A percentile compares a stretch with the other conserved stretches of the same genome.
Evolutionary conservation across 2,113 vertebrate genomes (phyloP).

Genomic region (Argyrosomus japonicus): DNA sequence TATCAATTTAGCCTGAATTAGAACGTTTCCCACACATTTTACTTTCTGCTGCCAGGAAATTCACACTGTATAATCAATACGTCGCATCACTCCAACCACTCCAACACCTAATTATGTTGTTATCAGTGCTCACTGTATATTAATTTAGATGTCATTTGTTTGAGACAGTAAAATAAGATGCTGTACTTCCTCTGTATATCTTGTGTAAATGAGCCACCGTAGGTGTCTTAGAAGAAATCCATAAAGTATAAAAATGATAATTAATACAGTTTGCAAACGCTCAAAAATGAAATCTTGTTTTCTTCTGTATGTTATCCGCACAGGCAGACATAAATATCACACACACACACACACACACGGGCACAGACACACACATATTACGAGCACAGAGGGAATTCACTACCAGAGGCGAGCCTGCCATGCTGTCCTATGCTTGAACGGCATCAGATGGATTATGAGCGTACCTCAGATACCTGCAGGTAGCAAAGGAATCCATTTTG

Average conservation of each 20-base stretch:
- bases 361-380: slow-evolving; percentile 13
- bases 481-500: slow-evolving; percentile 66
- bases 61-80: slow-evolving; percentile 27
- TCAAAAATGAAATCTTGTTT: slow-evolving; percentile 33
- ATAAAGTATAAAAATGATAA: background rate
- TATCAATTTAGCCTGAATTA: slow-evolving; percentile 30
- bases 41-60: slow-evolving; percentile 17
- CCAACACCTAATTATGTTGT: slow-evolving; percentile 29
- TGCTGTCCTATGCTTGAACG: slow-evolving; percentile 54
- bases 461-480: slow-evolving; percentile 67
- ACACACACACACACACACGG: background rate
- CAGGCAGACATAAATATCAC: slow-evolving; percentile 1
- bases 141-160: slow-evolving; percentile 23
- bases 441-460: slow-evolving; percentile 65
- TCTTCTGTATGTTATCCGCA: slow-evolving; percentile 16
- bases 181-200: background rate
- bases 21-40: slow-evolving; percentile 37
- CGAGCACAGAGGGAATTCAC: slow-evolving; percentile 38
- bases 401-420: slow-evolving; percentile 58
- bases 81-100: background rate
- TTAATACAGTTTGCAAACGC: background rate
- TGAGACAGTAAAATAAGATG: slow-evolving; percentile 16
- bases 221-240: slow-evolving; percentile 18
- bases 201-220: background rate
- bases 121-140: slow-evolving; percentile 18